phyloP scores from a whole-genome alignment of 2,797 vertebrate species.

The Fistularia commersonii region DNA sequence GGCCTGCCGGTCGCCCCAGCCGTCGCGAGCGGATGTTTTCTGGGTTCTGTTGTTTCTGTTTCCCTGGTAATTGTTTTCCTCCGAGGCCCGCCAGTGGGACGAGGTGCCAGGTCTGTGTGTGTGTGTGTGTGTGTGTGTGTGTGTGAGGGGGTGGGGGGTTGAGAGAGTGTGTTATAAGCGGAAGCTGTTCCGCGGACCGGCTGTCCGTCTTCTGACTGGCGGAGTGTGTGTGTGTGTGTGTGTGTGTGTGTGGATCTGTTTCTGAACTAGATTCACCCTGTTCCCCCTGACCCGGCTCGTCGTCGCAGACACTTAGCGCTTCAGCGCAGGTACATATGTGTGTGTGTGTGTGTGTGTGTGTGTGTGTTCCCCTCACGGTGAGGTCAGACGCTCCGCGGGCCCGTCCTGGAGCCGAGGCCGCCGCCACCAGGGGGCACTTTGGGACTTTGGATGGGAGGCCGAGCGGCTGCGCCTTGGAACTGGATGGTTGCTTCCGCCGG shows the following conservation, averaged over 20 bases:
- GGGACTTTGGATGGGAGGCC: slow-evolving; percentile 53
- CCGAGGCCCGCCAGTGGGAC: slow-evolving; percentile 59
- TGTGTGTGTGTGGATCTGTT: too few species aligned
- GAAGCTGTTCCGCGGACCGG: slow-evolving; percentile 33
- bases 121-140: slow-evolving; percentile 35
- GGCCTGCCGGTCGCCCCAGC: slow-evolving; percentile 44
- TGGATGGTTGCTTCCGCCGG: slow-evolving; percentile 3
- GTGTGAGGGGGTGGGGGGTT: too few species aligned
- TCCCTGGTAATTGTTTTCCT: slow-evolving; percentile 72
- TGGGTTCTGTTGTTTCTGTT: slow-evolving; percentile 70
- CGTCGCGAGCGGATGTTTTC: slow-evolving; percentile 76
- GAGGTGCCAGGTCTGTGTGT: slow-evolving; percentile 70
- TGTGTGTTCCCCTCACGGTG: slow-evolving; percentile 50
- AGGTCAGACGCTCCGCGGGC: slow-evolving; percentile 32
- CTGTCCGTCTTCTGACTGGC: slow-evolving; percentile 30
- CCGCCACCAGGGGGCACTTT: slow-evolving; percentile 78
- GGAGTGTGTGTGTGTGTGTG: too few species aligned
- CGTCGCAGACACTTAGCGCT: too few species aligned
- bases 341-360: too few species aligned
- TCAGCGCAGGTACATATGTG: too few species aligned
- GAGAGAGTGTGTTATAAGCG: slow-evolving; percentile 23
- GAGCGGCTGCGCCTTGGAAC: too few species aligned
- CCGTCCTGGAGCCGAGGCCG: neutral
- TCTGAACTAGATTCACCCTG: too few species aligned
- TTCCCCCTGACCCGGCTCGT: too few species aligned